Base-by-base conservation (phyloP, 2,113 vertebrate genomes). In the Embiotoca jacksoni region DNA sequence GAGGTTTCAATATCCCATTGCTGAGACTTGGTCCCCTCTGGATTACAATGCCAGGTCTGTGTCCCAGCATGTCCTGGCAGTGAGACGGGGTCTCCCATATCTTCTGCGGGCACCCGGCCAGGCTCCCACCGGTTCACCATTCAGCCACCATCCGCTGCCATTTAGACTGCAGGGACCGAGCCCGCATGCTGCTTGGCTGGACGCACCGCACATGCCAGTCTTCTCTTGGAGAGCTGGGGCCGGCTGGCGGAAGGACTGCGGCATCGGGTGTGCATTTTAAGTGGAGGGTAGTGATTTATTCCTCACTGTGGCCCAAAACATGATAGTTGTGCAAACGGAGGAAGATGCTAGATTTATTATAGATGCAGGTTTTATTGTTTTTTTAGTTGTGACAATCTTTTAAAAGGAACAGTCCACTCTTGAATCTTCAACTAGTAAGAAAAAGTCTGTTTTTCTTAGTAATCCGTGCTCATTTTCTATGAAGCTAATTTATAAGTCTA, bases 51-150 rank as follows among this genome's bases (percentile, higher is more conserved):
- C 76, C 69, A 75, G 82, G 77, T 80, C 82, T 89, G 88, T 81
- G 75, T 86, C 84, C 60, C 90, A 82, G 86, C 82, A 49, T 76
- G 76, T 54, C 66, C 84, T 92, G 85, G 90, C 90, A 91, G 15
- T 52, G 57, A 68, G 49, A 72, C 9, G 61, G 77, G 65, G 62
- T 89, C 77, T 88, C 62, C 83, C 72, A 75, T 80, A 67, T 85
- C 75, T 65, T 75, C 73, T 65, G 77, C 81, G 85, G 91, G 89
- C 87, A 71, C 37, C 16, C 30, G 11, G 84, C 86, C 91, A 92
- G 88, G 49, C 73, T 89, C 84, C 83, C 89, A 80, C 72, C 89
- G 64, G 78, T 53, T 76, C 85, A 63, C 81, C 81, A 88, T 90
- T 92, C 85, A 87, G 81, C 71, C 73, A 57, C 89, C 88, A 89